Conservation (phyloP, 2,888 invertebrate species). For the Gasteruption jaculator region DNA sequence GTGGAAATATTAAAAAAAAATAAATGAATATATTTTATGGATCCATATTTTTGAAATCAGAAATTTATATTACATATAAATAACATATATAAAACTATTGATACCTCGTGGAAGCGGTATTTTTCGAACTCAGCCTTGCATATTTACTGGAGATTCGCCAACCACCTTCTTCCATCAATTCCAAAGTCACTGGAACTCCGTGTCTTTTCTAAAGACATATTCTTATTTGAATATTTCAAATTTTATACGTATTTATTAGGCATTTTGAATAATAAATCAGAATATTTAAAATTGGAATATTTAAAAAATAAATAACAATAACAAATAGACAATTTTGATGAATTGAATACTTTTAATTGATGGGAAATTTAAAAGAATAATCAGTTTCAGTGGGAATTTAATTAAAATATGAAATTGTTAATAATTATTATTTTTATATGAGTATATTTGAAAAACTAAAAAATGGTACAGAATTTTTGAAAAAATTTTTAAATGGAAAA, state of each 20-base stretch:
- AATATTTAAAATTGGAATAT: background rate
- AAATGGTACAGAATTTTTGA: no score
- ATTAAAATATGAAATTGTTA: no score
- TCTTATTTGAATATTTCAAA: conserved; percentile 6
- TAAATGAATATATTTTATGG: background rate
- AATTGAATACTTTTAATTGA: conserved; percentile 1
- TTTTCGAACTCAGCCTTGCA: conserved; percentile 34
- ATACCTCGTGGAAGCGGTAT: conserved; percentile 38
- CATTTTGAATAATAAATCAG: background rate
- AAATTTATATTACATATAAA: background rate
- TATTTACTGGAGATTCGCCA: conserved; percentile 40
- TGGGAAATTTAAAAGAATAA: no score
- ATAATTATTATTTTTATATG: no score
- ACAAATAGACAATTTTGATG: conserved; percentile 1
- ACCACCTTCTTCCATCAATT: conserved; percentile 38
- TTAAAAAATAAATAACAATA: conserved; percentile 4
- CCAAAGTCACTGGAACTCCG: conserved; percentile 37
- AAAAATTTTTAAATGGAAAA: no score
- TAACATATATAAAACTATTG: background rate
- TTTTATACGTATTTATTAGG: conserved; percentile 2
- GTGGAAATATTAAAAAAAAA: no score
- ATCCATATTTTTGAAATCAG: background rate
- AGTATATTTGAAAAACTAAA: no score
- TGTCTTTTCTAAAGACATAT: conserved; percentile 34
- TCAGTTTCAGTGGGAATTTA: no score